Evolutionary conservation across 2,113 vertebrate genomes (phyloP).

Genomic region (Oceanites oceanicus): DNA sequence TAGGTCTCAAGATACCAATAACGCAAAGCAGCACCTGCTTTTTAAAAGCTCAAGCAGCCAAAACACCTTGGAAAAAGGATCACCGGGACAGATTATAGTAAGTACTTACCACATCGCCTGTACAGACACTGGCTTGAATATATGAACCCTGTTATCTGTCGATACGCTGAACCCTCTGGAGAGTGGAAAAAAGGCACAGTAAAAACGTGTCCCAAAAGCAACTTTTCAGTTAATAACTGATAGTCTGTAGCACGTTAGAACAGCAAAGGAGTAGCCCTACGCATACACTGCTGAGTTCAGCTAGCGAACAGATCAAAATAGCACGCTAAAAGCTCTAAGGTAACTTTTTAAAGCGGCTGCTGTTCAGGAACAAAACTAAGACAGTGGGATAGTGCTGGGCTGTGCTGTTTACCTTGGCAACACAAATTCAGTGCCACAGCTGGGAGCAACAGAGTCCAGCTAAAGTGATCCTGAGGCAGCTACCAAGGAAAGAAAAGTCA

Average conservation of each 20-base stretch:
- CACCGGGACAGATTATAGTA: neutral
- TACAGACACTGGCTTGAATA: slow-evolving; percentile 98
- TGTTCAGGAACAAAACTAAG: slow-evolving; percentile 13
- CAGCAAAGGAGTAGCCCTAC: neutral
- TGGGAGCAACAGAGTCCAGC: slow-evolving; percentile 48
- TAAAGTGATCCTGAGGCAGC: slow-evolving; percentile 56
- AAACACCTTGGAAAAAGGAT: neutral
- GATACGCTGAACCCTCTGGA: slow-evolving; percentile 92
- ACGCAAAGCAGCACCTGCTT: neutral
- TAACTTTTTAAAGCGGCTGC: slow-evolving; percentile 26
- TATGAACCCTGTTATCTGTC: slow-evolving; percentile 92
- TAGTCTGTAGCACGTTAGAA: neutral
- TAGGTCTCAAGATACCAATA: neutral
- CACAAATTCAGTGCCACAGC: slow-evolving; percentile 56
- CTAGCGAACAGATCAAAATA: slow-evolving; percentile 31
- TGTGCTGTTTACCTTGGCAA: slow-evolving; percentile 64
- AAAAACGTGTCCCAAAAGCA: neutral
- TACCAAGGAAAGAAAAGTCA: slow-evolving; percentile 65
- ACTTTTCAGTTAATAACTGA: slow-evolving; percentile 1
- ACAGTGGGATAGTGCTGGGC: slow-evolving; percentile 20
- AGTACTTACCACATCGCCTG: slow-evolving; percentile 96
- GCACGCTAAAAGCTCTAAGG: slow-evolving; percentile 47
- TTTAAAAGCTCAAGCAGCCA: neutral
- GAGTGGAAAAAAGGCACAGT: slow-evolving; percentile 26
- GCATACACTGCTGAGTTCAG: slow-evolving; percentile 14